Base-by-base conservation (phyloP, 2,888 invertebrate genomes). In the Scaptomyza polygonia region DNA sequence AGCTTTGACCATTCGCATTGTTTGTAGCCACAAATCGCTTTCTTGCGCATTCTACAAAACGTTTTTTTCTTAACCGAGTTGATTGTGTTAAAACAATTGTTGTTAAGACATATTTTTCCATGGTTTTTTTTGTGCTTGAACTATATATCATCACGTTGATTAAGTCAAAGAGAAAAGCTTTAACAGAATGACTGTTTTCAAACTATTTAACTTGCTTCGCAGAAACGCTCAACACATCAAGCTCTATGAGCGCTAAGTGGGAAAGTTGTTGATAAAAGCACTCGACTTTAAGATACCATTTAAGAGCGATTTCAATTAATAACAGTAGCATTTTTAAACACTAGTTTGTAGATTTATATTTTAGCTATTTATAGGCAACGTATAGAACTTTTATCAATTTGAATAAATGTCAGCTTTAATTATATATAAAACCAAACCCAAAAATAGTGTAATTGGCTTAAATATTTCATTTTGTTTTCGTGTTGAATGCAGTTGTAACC, bases 1-100 rank as follows among this genome's bases (percentile, higher is more conserved):
- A 30, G 27, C 45, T n/a, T n/a, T 54, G 42, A 34, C 40, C 29
- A 47, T 34, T 36, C 18, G n/a, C 67, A 66, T 67, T 67, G 49
- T 51, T 45, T 25, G 27, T 25, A 40, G 27, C 12, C 30, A 32
- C 2, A 34, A 44, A 40, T 34, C 12, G 25, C 27, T 39, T 32
- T 48, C 8, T 36, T 34, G 25, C 30, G 30, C 32, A 30, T 29
- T 57, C 39, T 9, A 1, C 5, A 21, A 40, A 40, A 3, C 16
- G 18, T 34, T 42, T 66, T 12, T 25, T 11, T 57, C 1, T 32
- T 25, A 44, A 5, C 16, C 16, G 16, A 5, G 1, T 40, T 16
- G 4, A 5, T 14, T 8, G 0, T 21, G 11, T 18, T 5, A 5
- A 25, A 25, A 5, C 34, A 34, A n/a, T 12, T 34, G 11, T 32